Conservation (phyloP, 1,140 invertebrate genomes). For the Oncopodura yosiiana region DNA sequence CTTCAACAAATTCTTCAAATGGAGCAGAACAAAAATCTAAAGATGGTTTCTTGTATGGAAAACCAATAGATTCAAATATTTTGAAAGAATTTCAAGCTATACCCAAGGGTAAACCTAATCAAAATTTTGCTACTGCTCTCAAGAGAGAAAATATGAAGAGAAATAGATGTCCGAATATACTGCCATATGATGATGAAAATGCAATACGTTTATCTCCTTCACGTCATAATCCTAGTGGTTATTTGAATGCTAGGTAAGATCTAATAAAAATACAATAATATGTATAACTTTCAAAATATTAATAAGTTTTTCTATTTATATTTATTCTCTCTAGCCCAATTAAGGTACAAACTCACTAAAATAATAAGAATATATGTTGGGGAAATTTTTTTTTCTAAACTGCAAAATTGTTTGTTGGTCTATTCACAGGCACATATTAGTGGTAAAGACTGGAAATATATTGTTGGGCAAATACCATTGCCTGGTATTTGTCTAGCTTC, state of each 20-base stretch:
- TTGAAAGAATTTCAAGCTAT: slow-evolving; percentile 80
- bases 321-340: no score
- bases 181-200: slow-evolving; percentile 85
- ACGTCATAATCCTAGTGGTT: slow-evolving; percentile 69
- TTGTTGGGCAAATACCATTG: slow-evolving; percentile 66
- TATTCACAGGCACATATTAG: slow-evolving; percentile 52
- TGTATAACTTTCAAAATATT: no score
- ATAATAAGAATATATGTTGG: no score
- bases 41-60: no score
- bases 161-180: slow-evolving; percentile 57
- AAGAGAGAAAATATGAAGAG: slow-evolving; percentile 52
- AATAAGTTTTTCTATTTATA: no score
- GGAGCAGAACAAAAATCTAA: neutral
- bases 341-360: no score
- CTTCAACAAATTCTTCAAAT: neutral
- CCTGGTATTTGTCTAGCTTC: slow-evolving; percentile 46
- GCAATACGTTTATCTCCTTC: slow-evolving; percentile 63
- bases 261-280: no score
- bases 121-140: slow-evolving; percentile 56
- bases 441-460: slow-evolving; percentile 68
- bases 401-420: no score
- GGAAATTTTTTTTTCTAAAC: neutral
- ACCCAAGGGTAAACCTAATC: slow-evolving; percentile 60
- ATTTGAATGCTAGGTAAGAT: slow-evolving; percentile 85
- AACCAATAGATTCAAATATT: slow-evolving; percentile 62